phyloP scores from a whole-genome alignment of 2,888 invertebrate species.

The Melanostoma scalare region DNA sequence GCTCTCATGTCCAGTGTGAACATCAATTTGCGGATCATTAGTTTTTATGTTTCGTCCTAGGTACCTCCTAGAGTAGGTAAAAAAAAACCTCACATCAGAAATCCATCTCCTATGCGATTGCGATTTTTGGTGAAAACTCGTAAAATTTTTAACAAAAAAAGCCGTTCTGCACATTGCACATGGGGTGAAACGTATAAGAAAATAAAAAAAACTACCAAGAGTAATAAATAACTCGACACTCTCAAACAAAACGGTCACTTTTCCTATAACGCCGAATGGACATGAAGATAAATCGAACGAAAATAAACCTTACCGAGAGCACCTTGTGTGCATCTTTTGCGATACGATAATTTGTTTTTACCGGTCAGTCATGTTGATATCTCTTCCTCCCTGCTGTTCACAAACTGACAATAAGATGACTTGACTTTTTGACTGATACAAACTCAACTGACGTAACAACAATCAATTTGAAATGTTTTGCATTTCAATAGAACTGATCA shows the following conservation, averaged over 20 bases:
- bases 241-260: conserved; percentile 54
- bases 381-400: conserved; percentile 63
- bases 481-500: conserved; percentile 44
- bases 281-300: conserved; percentile 69
- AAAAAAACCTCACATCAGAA: conserved; percentile 29
- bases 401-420: conserved; percentile 45
- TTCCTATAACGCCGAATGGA: conserved; percentile 29
- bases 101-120: conserved; percentile 36
- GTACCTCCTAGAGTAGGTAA: conserved; percentile 27
- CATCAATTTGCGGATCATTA: conserved; percentile 71
- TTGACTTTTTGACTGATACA: conserved; percentile 31
- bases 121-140: conserved; percentile 57
- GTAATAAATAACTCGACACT: conserved; percentile 60
- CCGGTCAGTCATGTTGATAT: conserved; percentile 53
- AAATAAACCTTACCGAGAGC: conserved; percentile 33
- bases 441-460: conserved; percentile 42
- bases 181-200: conserved; percentile 28
- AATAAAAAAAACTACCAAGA: conserved; percentile 11
- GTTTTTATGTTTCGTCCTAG: conserved; percentile 56
- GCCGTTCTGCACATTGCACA: conserved; percentile 68
- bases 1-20: conserved; percentile 47
- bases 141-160: conserved; percentile 42
- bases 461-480: conserved; percentile 56
- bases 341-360: conserved; percentile 40
- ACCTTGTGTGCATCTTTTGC: conserved; percentile 33